Percentiles rank a stretch among this genome's conserved stretches.
These are phyloP conservation scores for Macroramphosus scolopax DNA, from an alignment of 2,797 vertebrate genomes.

Conservation along the genomic window DNA sequence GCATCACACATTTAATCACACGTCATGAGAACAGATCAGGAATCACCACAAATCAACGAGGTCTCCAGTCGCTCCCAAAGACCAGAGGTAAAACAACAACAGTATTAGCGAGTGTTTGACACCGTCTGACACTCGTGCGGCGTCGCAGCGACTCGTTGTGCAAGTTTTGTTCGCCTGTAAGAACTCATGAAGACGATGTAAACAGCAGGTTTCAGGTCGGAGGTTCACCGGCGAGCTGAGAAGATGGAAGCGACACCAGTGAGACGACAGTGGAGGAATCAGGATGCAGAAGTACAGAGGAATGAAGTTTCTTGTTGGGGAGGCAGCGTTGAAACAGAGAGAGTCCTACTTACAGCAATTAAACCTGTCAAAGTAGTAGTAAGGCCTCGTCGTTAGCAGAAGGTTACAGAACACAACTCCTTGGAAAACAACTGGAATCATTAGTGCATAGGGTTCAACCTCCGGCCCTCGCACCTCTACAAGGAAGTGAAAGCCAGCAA, in stretches of 20 bases:
- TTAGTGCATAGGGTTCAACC: constrained; percentile 39
- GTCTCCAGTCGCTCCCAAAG: constrained; percentile 47
- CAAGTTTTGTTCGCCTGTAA: constrained; percentile 16
- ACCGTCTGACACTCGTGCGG: constrained; percentile 18
- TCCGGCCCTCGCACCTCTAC: constrained; percentile 8
- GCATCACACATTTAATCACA: constrained; percentile 40
- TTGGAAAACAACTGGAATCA: constrained; percentile 25
- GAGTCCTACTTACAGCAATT: constrained; percentile 33
- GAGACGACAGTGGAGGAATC: constrained; percentile 28
- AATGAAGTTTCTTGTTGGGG: constrained; percentile 32
- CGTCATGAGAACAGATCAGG: constrained; percentile 26
- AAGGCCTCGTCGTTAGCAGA: constrained; percentile 71
- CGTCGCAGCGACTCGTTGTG: too few relatives aligned
- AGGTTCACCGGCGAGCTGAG: constrained; percentile 35
- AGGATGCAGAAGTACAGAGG: constrained; percentile 46
- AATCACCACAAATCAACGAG: constrained; percentile 48
- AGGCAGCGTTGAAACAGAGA: constrained; percentile 58
- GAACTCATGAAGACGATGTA: too few relatives aligned
- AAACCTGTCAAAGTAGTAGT: constrained; percentile 60
- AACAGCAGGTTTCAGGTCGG: constrained; percentile 16
- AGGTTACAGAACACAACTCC: constrained; percentile 32
- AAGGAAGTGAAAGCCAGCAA: constrained; percentile 47
- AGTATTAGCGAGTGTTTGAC: constrained; percentile 20
- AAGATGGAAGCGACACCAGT: constrained; percentile 20
- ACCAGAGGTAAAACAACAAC: too few relatives aligned